Evolutionary conservation across 2,113 vertebrate species (phyloP).

Genomic region (Pavo muticus): DNA sequence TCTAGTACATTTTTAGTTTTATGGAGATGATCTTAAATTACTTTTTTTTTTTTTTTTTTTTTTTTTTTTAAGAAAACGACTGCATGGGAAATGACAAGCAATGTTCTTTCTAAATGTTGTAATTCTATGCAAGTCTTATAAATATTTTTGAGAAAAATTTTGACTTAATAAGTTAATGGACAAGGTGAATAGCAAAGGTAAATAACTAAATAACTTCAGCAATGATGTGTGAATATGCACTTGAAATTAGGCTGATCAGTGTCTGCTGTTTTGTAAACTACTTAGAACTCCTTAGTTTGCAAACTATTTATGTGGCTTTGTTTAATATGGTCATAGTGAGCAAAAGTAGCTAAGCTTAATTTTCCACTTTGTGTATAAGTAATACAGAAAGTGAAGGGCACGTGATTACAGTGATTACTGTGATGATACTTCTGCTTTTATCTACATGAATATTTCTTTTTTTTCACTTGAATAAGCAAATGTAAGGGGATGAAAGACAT

Average conservation of each 20-base stretch:
- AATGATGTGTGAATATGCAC: not conserved
- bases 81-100: not conserved
- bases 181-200: not conserved
- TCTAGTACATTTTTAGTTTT: not conserved
- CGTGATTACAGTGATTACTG: not conserved
- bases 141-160: not conserved
- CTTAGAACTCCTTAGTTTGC: not conserved
- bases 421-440: conserved; percentile 16
- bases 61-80: not conserved
- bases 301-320: not conserved
- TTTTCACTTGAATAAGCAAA: not conserved
- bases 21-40: not conserved
- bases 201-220: not conserved
- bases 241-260: conserved; percentile 29
- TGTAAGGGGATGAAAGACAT: not conserved
- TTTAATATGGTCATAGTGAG: not conserved
- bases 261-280: not conserved
- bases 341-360: not conserved
- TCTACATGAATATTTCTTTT: conserved; percentile 10
- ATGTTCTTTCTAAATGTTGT: not conserved
- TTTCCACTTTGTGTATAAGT: not conserved
- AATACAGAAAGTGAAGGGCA: not conserved
- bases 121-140: not conserved
- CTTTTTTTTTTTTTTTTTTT: not conserved
- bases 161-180: not conserved